Conservation (phyloP, 37 sponge, comb jelly and placozoan species). For the Ephydatia muelleri region DNA sequence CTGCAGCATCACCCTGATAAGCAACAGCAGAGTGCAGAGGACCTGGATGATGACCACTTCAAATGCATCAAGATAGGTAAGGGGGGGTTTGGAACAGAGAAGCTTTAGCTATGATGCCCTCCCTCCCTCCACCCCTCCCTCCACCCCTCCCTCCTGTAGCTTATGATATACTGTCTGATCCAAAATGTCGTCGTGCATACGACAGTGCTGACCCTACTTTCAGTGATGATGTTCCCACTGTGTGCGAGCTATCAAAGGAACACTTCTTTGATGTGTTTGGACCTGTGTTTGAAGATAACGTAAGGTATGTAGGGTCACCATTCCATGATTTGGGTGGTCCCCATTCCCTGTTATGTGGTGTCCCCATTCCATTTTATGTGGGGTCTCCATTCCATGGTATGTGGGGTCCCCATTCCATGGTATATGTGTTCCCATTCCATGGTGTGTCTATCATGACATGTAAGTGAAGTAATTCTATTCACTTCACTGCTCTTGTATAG, state of each 20-base stretch:
- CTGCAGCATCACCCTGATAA: slow-evolving; percentile 96
- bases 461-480: too few species aligned
- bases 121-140: not conserved
- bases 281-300: slow-evolving; percentile 79
- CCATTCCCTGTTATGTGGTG: not conserved
- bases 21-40: slow-evolving; percentile 34
- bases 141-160: slow-evolving; percentile 8
- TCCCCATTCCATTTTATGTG: not conserved
- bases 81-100: not conserved
- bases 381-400: not conserved
- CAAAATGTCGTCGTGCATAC: slow-evolving; percentile 70
- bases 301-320: not conserved
- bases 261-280: slow-evolving; percentile 84
- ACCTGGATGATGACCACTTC: slow-evolving; percentile 74
- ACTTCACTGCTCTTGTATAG: too few species aligned
- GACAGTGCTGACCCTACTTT: slow-evolving; percentile 95
- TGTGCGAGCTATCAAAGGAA: slow-evolving; percentile 55
- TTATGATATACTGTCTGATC: slow-evolving; percentile 21
- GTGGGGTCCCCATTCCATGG: too few species aligned
- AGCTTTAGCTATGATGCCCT: not conserved
- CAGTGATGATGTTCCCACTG: slow-evolving; percentile 76
- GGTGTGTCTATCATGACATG: too few species aligned
- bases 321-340: not conserved
- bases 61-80: slow-evolving; percentile 87
- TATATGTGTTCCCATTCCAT: too few species aligned